These are phyloP conservation scores for Theristicus caerulescens DNA, from an alignment of 2,113 vertebrate genomes.

Conservation along the genomic window DNA sequence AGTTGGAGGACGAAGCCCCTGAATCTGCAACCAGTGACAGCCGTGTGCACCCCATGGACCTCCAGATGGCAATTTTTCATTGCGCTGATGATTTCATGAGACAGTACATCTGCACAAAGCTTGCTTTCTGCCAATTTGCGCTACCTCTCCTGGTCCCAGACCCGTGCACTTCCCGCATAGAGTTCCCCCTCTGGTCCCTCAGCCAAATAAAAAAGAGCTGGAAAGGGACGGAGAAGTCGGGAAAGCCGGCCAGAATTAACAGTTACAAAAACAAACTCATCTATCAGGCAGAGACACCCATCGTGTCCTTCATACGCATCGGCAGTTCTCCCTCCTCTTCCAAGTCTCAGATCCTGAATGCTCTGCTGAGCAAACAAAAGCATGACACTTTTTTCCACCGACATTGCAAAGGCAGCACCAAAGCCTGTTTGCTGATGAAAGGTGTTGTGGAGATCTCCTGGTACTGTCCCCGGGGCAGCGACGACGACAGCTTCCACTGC, in stretches of 20 bases:
- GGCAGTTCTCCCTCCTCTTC: slow-evolving; percentile 70
- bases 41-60: slow-evolving; percentile 74
- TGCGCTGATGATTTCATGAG: slow-evolving; percentile 75
- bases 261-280: slow-evolving; percentile 62
- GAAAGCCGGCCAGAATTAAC: not conserved
- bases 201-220: slow-evolving; percentile 75
- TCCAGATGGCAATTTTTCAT: slow-evolving; percentile 79
- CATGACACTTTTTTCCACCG: slow-evolving; percentile 75
- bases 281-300: slow-evolving; percentile 53
- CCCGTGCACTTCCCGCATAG: slow-evolving; percentile 41
- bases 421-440: slow-evolving; percentile 64
- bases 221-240: slow-evolving; percentile 2
- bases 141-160: slow-evolving; percentile 76
- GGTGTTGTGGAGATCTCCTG: slow-evolving; percentile 80
- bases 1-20: not conserved
- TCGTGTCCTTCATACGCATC: slow-evolving; percentile 76
- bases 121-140: slow-evolving; percentile 78
- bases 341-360: slow-evolving; percentile 80
- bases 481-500: slow-evolving; percentile 64
- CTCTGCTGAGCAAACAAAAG: slow-evolving; percentile 67
- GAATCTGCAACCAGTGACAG: not conserved
- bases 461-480: slow-evolving; percentile 75
- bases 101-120: slow-evolving; percentile 72
- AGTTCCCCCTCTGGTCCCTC: slow-evolving; percentile 76
- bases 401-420: slow-evolving; percentile 68